These are phyloP conservation scores for Dicaeum eximium DNA, from an alignment of 2,113 vertebrate species.

Conservation along the genomic window DNA sequence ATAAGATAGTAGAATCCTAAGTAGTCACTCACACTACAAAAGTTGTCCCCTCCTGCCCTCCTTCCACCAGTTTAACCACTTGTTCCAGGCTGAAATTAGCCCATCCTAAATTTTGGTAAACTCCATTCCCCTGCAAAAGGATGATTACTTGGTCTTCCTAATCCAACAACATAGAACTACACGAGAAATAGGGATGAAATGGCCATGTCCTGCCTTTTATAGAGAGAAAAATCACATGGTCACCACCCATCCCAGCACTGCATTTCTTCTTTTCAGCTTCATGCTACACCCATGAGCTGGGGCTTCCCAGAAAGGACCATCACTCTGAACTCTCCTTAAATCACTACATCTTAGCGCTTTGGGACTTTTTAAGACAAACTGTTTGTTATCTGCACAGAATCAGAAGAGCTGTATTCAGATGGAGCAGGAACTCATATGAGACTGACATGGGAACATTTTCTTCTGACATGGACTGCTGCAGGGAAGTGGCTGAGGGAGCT, in stretches of 20 bases:
- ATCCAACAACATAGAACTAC: neutral
- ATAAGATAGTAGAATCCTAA: neutral
- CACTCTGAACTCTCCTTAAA: neutral
- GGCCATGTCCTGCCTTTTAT: accelerated
- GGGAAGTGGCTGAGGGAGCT: neutral
- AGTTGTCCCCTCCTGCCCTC: neutral
- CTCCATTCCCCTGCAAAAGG: neutral
- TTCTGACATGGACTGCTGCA: neutral
- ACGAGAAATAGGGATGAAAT: neutral
- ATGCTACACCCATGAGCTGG: accelerated
- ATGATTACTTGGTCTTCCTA: neutral
- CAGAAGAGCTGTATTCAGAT: neutral
- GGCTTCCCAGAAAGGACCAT: neutral
- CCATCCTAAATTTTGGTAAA: neutral
- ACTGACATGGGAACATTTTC: neutral
- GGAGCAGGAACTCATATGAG: neutral
- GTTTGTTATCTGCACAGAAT: neutral
- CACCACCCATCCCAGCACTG: neutral
- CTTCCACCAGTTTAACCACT: neutral
- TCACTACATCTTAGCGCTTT: neutral
- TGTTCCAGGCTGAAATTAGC: neutral
- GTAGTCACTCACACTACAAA: neutral
- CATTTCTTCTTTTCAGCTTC: neutral
- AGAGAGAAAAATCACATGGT: neutral
- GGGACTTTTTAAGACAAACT: neutral